Base-by-base conservation (phyloP, 2,113 vertebrate genomes). In the Melanerpes formicivorus region DNA sequence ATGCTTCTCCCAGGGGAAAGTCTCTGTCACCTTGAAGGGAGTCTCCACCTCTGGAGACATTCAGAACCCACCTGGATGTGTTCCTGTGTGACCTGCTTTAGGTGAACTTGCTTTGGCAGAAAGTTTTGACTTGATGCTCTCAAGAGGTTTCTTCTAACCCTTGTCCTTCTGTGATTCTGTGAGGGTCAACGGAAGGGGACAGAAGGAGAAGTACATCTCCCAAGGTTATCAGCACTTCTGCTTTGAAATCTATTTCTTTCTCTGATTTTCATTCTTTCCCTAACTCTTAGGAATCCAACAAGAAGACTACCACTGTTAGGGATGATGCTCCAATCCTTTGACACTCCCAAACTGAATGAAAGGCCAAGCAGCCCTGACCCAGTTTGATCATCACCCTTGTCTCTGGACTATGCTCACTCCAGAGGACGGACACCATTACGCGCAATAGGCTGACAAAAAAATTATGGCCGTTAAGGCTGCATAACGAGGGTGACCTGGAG, bases 281-380 rank as follows among this genome's bases (percentile, higher is more conserved):
- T 50, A 42, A 3, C 4, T 32, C 22, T 34, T 1, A 11, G 40
- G 14, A 10, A 46, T 5, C 48, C 77, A 19, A 23, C 30, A 14
- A 54, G 46, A 23, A 58, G 46, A 23, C 54, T 6, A 52, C 4
- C 14, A 11, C 34, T 3, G 19, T 2, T 3, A 44, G 50, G 5
- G 25, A n/a, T 2, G 72, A 26, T 37, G 25, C 25, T n/a, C n/a
- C 19, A 3, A 21, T 6, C 21, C 50, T 34, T 55, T 5, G 29
- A 5, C 2, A 1, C 32, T 67, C n/a, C 54, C 74, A 29, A 26
- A 30, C 8, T 0, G 15, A 62, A 6, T 0, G 0, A 50, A 50
- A 32, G 69, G 40, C 46, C 50, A 9, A 65, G 44, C 26, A 50
- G 21, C 0, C 3, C 74, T 21, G 56, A 42, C 59, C 29, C 13